Conservation (phyloP, 2,113 vertebrate genomes). For the Oryzias woworae region DNA sequence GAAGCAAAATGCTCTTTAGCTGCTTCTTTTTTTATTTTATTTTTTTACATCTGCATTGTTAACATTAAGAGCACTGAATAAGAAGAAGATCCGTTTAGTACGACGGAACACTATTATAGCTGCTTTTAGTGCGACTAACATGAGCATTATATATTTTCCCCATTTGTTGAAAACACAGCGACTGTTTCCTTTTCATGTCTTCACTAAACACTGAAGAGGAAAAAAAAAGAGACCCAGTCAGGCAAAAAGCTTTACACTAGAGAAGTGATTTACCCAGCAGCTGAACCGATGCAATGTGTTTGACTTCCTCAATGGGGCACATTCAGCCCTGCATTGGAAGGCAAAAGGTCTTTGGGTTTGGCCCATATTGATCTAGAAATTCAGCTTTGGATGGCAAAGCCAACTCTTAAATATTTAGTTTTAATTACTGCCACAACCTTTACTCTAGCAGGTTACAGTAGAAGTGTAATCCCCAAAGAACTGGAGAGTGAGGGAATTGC, state of each 20-base stretch:
- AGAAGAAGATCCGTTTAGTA: not conserved
- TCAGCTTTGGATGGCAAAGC: slow-evolving; percentile 57
- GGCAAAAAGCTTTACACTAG: slow-evolving; percentile 50
- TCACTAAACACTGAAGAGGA: slow-evolving; percentile 35
- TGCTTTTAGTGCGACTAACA: too few species aligned
- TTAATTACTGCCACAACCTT: slow-evolving; percentile 83
- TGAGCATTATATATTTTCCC: too few species aligned
- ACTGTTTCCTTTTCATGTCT: slow-evolving; percentile 37
- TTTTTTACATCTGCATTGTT: slow-evolving; percentile 19
- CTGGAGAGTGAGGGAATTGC: slow-evolving; percentile 54
- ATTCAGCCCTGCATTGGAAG: slow-evolving; percentile 54
- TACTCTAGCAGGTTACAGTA: slow-evolving; percentile 76
- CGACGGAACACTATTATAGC: too few species aligned
- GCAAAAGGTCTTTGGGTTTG: slow-evolving; percentile 61
- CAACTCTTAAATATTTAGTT: slow-evolving; percentile 80
- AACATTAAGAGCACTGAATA: slow-evolving; percentile 28
- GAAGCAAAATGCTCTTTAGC: slow-evolving; percentile 10
- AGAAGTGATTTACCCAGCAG: slow-evolving; percentile 58
- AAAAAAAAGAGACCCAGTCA: slow-evolving; percentile 12
- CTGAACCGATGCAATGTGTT: slow-evolving; percentile 65
- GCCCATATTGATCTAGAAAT: slow-evolving; percentile 73
- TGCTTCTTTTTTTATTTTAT: not conserved
- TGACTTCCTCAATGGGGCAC: slow-evolving; percentile 68
- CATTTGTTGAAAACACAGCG: slow-evolving; percentile 22
- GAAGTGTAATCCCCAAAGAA: slow-evolving; percentile 72